Base-by-base conservation (phyloP, 2,113 vertebrate genomes). In the Dasyornis broadbenti region DNA sequence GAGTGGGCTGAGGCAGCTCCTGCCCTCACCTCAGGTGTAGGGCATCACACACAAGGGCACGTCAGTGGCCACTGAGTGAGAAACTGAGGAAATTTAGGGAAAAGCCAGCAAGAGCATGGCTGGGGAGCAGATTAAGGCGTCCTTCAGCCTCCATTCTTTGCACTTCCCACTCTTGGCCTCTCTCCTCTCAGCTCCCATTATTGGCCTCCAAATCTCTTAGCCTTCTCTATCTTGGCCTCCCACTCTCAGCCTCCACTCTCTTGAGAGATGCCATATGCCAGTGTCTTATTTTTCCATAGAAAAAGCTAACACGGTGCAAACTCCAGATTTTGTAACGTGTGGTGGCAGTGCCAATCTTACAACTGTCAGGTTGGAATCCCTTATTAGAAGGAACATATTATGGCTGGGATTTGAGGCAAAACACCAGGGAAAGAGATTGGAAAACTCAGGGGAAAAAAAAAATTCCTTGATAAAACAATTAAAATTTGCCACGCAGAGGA, bases 391-490 rank as follows among this genome's bases (percentile, higher is more conserved):
- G 7, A 92, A 92, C 26, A 82, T 80, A 94, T 83, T 95, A 89
- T 69, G 64, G 69, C 64, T 89, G 96, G 81, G 83, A 86, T 86
- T 78, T 95, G 73, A 80, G 77, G 35, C 40, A 90, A 94, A 95
- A 86, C 86, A 80, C 82, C 13, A 40, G 86, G 86, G 89, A 86
- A 95, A 88, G 53, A 71, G 63, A 75, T 3, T 72, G 63, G 45
- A 85, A 95, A 94, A 95, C 44, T 92, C 37, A 45, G 31, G 21
- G 5, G 9, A 56, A 60, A 90, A 76, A 49, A 79, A 78, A 92
- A 76, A 49, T 7, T 5, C 56, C 66, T 82, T 92, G 86, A 93
- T 82, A 95, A 76, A 90, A 94, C 93, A 94, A 95, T 90, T 95
- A 93, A 72, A 95, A 86, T 76, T 71, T 82, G n/a, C 76, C 37